These are phyloP conservation scores for Zosterops lateralis DNA, from an alignment of 2,113 vertebrate species.

Conservation along the genomic window DNA sequence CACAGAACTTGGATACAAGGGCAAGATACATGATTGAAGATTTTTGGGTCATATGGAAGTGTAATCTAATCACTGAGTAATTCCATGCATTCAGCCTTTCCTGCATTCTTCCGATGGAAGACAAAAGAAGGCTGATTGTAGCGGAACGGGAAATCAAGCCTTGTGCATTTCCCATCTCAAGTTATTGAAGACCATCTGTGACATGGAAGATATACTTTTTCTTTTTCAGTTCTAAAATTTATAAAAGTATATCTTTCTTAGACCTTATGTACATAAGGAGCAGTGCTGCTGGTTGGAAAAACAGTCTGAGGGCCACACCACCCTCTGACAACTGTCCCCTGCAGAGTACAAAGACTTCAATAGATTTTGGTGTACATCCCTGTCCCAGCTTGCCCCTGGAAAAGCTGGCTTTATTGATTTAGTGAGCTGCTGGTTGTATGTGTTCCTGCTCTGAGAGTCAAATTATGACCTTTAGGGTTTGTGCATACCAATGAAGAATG, in stretches of 20 bases:
- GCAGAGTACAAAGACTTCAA: neutral
- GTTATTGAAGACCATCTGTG: neutral
- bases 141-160: neutral
- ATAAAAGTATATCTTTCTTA: neutral
- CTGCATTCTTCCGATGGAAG: neutral
- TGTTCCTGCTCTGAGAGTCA: neutral
- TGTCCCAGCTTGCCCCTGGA: neutral
- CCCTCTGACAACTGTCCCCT: neutral
- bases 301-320: neutral
- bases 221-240: neutral
- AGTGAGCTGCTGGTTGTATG: neutral
- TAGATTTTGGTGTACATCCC: neutral
- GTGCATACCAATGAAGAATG: neutral
- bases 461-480: neutral
- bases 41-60: neutral
- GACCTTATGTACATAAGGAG: neutral
- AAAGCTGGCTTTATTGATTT: neutral
- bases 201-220: neutral
- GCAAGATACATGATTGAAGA: neutral
- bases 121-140: constrained; percentile 13
- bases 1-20: neutral
- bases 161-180: neutral
- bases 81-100: constrained; percentile 18
- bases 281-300: neutral
- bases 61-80: neutral